phyloP scores from a whole-genome alignment of 2,113 vertebrate genomes.

The Perca schrenkii region DNA sequence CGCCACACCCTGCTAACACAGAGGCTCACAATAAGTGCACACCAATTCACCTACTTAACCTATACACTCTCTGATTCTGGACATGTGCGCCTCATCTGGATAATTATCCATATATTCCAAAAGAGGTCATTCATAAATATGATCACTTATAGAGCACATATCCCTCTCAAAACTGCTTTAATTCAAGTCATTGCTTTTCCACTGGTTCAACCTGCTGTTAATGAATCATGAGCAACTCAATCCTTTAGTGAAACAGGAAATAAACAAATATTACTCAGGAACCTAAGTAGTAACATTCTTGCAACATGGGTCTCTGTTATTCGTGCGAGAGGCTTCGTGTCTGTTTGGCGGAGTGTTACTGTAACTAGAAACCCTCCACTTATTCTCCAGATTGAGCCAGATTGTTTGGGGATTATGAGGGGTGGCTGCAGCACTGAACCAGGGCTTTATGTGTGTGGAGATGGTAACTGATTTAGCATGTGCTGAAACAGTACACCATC shows the following conservation, averaged over 20 bases:
- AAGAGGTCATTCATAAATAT: constrained; percentile 27
- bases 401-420: constrained; percentile 83
- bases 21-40: constrained; percentile 23
- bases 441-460: constrained; percentile 72
- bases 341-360: constrained; percentile 67
- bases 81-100: constrained; percentile 48
- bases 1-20: constrained; percentile 53
- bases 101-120: constrained; percentile 7
- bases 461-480: constrained; percentile 87
- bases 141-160: constrained; percentile 11
- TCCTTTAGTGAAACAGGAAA: constrained; percentile 50
- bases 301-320: constrained; percentile 27
- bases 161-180: not conserved
- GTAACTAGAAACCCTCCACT: constrained; percentile 80
- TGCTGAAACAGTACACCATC: constrained; percentile 85
- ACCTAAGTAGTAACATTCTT: constrained; percentile 46
- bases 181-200: constrained; percentile 5
- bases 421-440: constrained; percentile 74
- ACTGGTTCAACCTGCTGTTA: constrained; percentile 10
- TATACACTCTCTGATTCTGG: constrained; percentile 33
- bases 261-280: constrained; percentile 59
- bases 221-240: constrained; percentile 32
- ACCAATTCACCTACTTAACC: constrained; percentile 71
- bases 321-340: constrained; percentile 32
- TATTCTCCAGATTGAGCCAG: constrained; percentile 80